Evolutionary conservation across 2,797 vertebrate genomes (phyloP).

Genomic region (Alosa sapidissima): DNA sequence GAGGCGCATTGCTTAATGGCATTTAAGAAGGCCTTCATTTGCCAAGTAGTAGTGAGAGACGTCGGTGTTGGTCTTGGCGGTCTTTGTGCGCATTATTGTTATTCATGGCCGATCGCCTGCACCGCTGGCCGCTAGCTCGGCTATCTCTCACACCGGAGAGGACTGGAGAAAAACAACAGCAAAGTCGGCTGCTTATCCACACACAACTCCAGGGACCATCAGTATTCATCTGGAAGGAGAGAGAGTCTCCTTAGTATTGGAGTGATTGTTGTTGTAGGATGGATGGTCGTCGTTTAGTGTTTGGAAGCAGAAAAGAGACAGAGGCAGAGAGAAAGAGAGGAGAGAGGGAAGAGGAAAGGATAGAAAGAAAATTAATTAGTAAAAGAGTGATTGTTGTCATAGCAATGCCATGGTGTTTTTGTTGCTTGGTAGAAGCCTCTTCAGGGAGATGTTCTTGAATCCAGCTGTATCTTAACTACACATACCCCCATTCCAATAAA

Average conservation of each 20-base stretch:
- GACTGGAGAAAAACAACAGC: background rate
- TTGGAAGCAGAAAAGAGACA: background rate
- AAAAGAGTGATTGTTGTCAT: background rate
- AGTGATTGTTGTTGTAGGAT: background rate
- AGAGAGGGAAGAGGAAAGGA: background rate
- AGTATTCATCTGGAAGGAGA: background rate
- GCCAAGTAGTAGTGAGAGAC: background rate
- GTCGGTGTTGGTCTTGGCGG: background rate
- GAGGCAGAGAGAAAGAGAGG: background rate
- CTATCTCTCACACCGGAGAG: background rate
- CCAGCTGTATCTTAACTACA: too few species aligned
- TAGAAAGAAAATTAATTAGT: background rate
- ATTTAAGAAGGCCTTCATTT: background rate
- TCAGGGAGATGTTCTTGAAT: background rate
- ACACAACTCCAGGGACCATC: conserved; percentile 1
- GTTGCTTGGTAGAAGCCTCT: background rate
- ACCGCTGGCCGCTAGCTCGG: background rate
- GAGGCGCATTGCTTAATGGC: too few species aligned
- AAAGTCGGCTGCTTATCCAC: background rate
- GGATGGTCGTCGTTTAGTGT: background rate
- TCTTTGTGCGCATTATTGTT: background rate
- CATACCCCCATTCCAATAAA: too few species aligned
- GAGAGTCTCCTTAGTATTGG: background rate
- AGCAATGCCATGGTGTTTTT: background rate
- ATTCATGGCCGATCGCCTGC: conserved; percentile 53